Conservation (phyloP, 2,797 vertebrate genomes). For the Acipenser oxyrinchus region DNA sequence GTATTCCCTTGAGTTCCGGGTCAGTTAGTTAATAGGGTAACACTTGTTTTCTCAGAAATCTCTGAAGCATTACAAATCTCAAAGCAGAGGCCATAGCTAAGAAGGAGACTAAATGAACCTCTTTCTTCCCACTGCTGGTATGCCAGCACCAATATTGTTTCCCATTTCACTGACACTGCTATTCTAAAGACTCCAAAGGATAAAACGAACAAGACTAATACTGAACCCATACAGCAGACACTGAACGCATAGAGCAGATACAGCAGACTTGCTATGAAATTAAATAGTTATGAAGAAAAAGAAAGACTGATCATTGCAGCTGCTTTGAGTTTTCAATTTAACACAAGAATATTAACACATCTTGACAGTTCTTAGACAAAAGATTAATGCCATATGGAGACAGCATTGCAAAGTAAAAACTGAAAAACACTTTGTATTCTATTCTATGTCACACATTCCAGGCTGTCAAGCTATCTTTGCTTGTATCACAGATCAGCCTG, state of each 20-base stretch:
- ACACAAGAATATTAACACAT: conserved; percentile 33
- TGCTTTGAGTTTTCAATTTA: conserved; percentile 30
- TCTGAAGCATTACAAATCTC: conserved; percentile 27
- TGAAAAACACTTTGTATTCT: conserved; percentile 20
- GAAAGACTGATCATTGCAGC: conserved; percentile 27
- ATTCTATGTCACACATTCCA: conserved; percentile 24
- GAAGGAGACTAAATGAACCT: conserved; percentile 18
- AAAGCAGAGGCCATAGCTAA: conserved; percentile 20
- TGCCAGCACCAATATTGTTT: conserved; percentile 10
- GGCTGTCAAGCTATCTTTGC: conserved; percentile 20
- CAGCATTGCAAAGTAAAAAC: conserved; percentile 20
- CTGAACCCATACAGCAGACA: no score
- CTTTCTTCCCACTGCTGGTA: conserved; percentile 12
- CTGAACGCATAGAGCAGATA: no score
- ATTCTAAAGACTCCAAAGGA: conserved; percentile 19
- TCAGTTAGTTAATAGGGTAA: conserved; percentile 21
- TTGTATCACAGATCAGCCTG: conserved; percentile 13
- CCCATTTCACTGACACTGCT: not conserved
- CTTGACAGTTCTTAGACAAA: conserved; percentile 31
- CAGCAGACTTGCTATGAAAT: conserved; percentile 13
- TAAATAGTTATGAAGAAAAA: conserved; percentile 19
- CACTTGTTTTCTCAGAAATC: conserved; percentile 22
- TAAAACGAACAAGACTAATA: conserved; percentile 14
- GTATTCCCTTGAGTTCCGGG: conserved; percentile 14
- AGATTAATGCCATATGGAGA: conserved; percentile 35